Conservation (phyloP, 1,140 invertebrate genomes). For the Drosophila mauritiana region DNA sequence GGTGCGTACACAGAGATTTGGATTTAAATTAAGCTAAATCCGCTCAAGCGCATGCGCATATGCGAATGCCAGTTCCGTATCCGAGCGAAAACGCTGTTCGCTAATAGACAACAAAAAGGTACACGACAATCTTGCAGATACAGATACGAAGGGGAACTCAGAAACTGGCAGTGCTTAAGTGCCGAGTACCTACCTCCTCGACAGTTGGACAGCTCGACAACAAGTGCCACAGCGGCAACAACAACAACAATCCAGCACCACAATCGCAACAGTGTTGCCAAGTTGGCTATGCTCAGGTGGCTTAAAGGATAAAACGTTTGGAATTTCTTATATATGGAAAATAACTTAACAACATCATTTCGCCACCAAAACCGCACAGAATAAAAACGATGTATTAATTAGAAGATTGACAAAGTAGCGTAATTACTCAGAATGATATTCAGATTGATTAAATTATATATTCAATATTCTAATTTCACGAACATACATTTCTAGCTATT, state of each 20-base stretch:
- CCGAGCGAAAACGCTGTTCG: slow-evolving; percentile 45
- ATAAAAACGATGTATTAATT: too few species aligned
- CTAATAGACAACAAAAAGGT: slow-evolving; percentile 82
- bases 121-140: slow-evolving; percentile 60
- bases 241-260: slow-evolving; percentile 23
- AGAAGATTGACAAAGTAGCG: too few species aligned
- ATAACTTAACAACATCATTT: too few species aligned
- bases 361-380: too few species aligned
- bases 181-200: slow-evolving; percentile 58
- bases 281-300: slow-evolving; percentile 3
- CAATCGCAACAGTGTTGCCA: slow-evolving; percentile 18
- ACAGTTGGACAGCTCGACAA: slow-evolving; percentile 63
- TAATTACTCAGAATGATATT: too few species aligned
- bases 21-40: slow-evolving; percentile 83
- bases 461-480: too few species aligned
- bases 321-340: too few species aligned
- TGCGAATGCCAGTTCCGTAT: slow-evolving; percentile 21
- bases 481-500: background rate
- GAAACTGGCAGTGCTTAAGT: slow-evolving; percentile 73
- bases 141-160: slow-evolving; percentile 46
- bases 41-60: slow-evolving; percentile 62
- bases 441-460: too few species aligned
- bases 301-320: too few species aligned
- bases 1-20: slow-evolving; percentile 68
- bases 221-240: slow-evolving; percentile 51